A percentile compares a stretch with the other conserved stretches of the same genome.
Conservation (phyloP, 2,113 vertebrate species). For the Phyllostomus hastatus region DNA sequence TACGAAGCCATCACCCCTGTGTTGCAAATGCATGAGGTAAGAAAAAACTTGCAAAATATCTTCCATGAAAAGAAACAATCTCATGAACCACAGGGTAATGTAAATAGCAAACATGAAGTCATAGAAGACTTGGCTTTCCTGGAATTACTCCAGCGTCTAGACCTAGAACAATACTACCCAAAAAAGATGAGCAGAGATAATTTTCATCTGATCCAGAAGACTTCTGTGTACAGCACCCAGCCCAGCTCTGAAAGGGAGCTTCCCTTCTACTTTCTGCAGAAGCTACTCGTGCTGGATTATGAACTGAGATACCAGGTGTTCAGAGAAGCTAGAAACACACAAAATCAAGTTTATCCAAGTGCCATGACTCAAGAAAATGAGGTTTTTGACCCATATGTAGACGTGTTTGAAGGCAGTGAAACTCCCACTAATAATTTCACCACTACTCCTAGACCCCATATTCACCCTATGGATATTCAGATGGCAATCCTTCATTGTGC, state of each 20-base stretch:
- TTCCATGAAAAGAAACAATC: not conserved
- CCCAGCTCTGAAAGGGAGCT: constrained; percentile 73
- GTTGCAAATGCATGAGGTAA: not conserved
- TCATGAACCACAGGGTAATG: not conserved
- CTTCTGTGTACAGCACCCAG: constrained; percentile 51
- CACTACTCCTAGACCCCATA: not conserved
- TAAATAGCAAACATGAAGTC: not conserved
- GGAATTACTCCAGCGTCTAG: constrained; percentile 45
- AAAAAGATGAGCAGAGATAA: constrained; percentile 64
- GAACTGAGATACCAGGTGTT: constrained; percentile 73
- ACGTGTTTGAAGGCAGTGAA: not conserved
- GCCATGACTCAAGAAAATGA: not conserved
- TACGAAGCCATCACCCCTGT: not conserved
- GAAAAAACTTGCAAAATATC: constrained; percentile 54
- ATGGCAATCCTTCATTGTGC: constrained; percentile 83
- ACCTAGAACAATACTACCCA: constrained; percentile 55
- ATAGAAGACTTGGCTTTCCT: constrained; percentile 29
- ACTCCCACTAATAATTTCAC: not conserved
- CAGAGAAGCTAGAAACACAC: not conserved
- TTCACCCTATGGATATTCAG: constrained; percentile 83
- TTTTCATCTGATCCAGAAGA: constrained; percentile 74
- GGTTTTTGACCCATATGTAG: constrained; percentile 53
- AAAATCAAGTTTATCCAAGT: not conserved
- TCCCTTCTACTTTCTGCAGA: constrained; percentile 75
- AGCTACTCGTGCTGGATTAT: constrained; percentile 75